Conservation (phyloP, 2,888 invertebrate species). For the Spisula subtruncata region DNA sequence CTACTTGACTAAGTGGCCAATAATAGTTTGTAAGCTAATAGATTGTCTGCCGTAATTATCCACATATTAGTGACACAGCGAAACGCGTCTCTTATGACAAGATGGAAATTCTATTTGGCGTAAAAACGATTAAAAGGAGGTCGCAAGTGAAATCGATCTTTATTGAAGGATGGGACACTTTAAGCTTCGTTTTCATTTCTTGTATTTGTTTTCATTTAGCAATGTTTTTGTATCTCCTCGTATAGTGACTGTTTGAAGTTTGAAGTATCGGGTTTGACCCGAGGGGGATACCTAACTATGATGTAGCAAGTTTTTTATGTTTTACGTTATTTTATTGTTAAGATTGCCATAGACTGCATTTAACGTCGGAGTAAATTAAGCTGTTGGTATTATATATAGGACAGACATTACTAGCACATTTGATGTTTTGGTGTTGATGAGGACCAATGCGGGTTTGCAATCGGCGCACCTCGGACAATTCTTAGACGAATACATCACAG, state of each 20-base stretch:
- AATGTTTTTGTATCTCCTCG: neutral
- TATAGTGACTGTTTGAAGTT: neutral
- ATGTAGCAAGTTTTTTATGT: neutral
- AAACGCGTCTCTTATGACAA: neutral
- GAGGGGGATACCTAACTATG: neutral
- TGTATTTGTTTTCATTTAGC: constrained; percentile 5
- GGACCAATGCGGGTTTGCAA: too few species aligned
- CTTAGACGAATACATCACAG: too few species aligned
- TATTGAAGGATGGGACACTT: neutral
- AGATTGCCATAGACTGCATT: neutral
- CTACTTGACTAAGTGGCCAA: constrained; percentile 5
- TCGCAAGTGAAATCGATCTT: constrained; percentile 10
- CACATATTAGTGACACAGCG: neutral
- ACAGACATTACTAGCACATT: too few species aligned
- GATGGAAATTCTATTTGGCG: neutral
- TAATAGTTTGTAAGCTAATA: neutral
- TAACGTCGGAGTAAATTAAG: neutral
- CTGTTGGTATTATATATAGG: neutral
- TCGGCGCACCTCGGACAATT: too few species aligned
- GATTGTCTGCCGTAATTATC: neutral
- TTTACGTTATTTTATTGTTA: neutral
- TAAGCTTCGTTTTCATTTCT: neutral
- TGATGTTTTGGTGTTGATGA: too few species aligned
- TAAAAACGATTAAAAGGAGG: constrained; percentile 2
- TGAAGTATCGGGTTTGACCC: constrained; percentile 18